A percentile compares a stretch with the other conserved stretches of the same genome.
These are phyloP conservation scores for Griposia aprilina DNA, from an alignment of 2,888 invertebrate species.

Conservation along the genomic window DNA sequence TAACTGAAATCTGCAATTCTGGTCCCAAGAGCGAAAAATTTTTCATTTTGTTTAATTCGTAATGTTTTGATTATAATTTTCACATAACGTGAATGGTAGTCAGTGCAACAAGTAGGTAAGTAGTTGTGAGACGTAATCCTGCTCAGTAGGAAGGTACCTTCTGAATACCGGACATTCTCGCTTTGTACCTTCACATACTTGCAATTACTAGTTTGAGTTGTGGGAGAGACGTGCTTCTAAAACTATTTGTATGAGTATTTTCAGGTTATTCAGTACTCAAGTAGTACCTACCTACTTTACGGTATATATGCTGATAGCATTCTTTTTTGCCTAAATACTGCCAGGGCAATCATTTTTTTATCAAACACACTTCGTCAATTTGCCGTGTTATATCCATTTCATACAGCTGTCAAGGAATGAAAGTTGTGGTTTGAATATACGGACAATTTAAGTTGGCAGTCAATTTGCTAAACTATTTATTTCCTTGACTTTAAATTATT, in stretches of 20 bases:
- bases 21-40: background rate
- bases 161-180: slow-evolving; percentile 33
- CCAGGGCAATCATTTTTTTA: background rate
- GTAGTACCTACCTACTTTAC: background rate
- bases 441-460: background rate
- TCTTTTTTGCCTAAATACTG: background rate
- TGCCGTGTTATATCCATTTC: background rate
- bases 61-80: background rate
- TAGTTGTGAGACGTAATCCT: slow-evolving; percentile 5
- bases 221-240: slow-evolving; percentile 20
- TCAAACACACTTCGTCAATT: background rate
- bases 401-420: background rate
- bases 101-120: slow-evolving; percentile 22
- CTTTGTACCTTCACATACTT: slow-evolving; percentile 44
- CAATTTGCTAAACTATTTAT: background rate
- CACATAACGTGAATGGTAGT: background rate
- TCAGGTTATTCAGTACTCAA: background rate
- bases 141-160: background rate
- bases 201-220: slow-evolving; percentile 18
- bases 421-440: background rate
- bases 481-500: background rate
- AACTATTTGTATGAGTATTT: slow-evolving; percentile 39
- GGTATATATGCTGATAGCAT: background rate
- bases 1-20: background rate
- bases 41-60: background rate